A percentile compares a stretch with the other conserved stretches of the same genome.
phyloP scores from a whole-genome alignment of 2,113 vertebrate genomes.

The Triplophysa siluroides region DNA sequence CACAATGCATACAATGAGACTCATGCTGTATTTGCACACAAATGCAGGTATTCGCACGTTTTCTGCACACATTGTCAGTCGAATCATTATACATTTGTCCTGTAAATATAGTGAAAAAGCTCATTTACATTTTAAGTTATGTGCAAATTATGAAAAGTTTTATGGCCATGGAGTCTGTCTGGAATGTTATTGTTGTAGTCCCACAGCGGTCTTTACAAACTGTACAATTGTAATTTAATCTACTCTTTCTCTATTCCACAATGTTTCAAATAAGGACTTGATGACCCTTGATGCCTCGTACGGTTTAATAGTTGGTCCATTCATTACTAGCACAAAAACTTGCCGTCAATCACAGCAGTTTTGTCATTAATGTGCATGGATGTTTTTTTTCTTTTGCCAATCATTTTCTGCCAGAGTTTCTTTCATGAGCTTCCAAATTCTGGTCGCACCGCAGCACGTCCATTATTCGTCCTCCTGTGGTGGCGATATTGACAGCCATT shows the following conservation, averaged over 20 bases:
- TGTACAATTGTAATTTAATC: neutral
- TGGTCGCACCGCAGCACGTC: neutral
- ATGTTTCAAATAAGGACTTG: slow-evolving; percentile 8
- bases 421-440: slow-evolving; percentile 31
- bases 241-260: slow-evolving; percentile 6
- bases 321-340: slow-evolving; percentile 27
- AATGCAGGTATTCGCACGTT: neutral
- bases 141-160: no score
- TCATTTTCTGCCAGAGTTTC: neutral
- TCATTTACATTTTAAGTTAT: neutral
- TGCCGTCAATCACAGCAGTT: slow-evolving; percentile 6
- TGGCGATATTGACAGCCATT: slow-evolving; percentile 41
- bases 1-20: neutral
- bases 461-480: slow-evolving; percentile 26
- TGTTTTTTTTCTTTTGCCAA: neutral
- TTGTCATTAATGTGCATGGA: slow-evolving; percentile 4
- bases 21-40: neutral
- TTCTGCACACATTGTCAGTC: neutral
- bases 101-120: neutral
- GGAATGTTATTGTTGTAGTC: neutral
- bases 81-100: neutral
- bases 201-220: neutral
- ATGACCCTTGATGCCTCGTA: neutral
- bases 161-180: neutral
- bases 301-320: slow-evolving; percentile 9